Evolutionary conservation across 2,797 vertebrate species (phyloP), one percentile per base, ranked within the genome.

Genomic region (Fundulus diaphanus): DNA sequence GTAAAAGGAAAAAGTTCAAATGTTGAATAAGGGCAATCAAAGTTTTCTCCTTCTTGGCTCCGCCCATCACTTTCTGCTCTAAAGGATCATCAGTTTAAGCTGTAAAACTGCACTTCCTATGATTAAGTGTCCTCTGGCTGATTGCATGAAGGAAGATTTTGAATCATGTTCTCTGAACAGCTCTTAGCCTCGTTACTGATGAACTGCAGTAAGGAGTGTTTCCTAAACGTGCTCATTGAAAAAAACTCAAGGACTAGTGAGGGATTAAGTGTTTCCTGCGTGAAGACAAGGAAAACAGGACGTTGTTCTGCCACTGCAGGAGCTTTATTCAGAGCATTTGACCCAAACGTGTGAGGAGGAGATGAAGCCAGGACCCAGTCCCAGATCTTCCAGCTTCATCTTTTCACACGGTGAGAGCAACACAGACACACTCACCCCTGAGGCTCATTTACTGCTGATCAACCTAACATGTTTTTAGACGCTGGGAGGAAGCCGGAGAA

Each of bases 101-200:
- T 59, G 33, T 87, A 79, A 93, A 90, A 88, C 76, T 80, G 70
- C 87, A 82, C 89, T 91, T 89, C 73, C 82, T 42, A 42, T 90
- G 88, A 94, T 93, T 90, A 92, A 92, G 88, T 86, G 84, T 87
- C 83, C 83, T 85, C 79, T 71, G 63, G 74, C 67, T 86, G 75
- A 83, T 61, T 70, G 68, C 82, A 82, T 82, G 71, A 80, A 76
- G 74, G 67, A 37, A 40, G 68, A 77, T 72, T 87, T 84, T 37
- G 68, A 81, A 84, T 82, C 79, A 78, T 1, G 7, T 51, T 5
- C 49, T 76, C 73, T 72, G 37, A 76, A 82, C 44, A 48, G 29
- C 67, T 71, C 72, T 66, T 61, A 27, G 74, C 56, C 66, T 61
- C 20, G 1, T 73, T 70, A 71, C 35, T 59, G 70, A 82, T 69